These are phyloP conservation scores for Mobula birostris DNA, from an alignment of 2,113 vertebrate species.

Conservation along the genomic window DNA sequence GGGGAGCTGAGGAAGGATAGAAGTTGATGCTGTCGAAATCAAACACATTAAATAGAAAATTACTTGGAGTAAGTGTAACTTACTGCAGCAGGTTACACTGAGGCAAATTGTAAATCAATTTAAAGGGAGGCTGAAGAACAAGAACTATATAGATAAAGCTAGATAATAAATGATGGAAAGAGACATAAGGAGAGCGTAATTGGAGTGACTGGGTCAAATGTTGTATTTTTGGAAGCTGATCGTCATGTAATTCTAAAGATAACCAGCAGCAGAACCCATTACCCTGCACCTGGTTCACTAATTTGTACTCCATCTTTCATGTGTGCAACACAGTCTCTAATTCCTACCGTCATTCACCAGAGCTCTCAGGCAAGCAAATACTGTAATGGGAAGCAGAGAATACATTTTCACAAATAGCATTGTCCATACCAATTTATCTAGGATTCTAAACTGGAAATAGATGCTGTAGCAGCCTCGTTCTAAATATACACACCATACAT, in stretches of 20 bases:
- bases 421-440: background rate
- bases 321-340: background rate
- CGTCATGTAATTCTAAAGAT: background rate
- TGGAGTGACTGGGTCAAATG: too few relatives aligned
- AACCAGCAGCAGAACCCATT: background rate
- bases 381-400: background rate
- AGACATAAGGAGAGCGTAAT: background rate
- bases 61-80: too few relatives aligned
- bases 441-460: background rate
- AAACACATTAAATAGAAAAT: too few relatives aligned
- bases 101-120: too few relatives aligned
- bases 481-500: background rate
- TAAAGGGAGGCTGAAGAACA: too few relatives aligned
- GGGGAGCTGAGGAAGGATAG: too few relatives aligned
- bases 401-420: background rate
- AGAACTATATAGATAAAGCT: too few relatives aligned
- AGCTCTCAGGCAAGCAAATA: background rate
- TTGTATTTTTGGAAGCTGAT: too few relatives aligned
- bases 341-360: background rate
- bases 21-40: too few relatives aligned
- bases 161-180: too few relatives aligned
- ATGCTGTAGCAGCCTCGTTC: background rate
- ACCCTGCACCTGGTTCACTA: background rate
- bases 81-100: too few relatives aligned
- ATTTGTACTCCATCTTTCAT: background rate